Percentiles rank a stretch among this genome's conserved stretches.
phyloP scores from a whole-genome alignment of 2,797 vertebrate genomes.

The Sebastes aleutianus region DNA sequence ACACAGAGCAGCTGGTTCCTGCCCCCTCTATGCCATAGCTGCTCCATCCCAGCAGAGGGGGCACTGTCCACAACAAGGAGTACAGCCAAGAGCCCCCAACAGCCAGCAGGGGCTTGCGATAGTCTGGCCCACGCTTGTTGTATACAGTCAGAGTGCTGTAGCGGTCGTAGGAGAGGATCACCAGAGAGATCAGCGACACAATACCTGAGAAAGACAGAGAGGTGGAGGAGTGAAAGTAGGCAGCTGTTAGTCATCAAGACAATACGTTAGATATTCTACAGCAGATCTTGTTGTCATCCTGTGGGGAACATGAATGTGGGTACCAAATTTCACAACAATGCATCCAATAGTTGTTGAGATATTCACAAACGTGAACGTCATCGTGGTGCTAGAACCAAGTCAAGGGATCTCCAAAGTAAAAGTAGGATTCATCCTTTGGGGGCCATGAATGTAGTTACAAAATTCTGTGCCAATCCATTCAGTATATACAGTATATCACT shows the following conservation, averaged over 20 bases:
- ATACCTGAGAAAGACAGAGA: conserved; percentile 81
- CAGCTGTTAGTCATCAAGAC: neutral
- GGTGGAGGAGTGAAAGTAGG: neutral
- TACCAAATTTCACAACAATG: neutral
- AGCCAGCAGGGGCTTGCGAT: conserved; percentile 84
- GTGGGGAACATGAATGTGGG: neutral
- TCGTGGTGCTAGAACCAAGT: neutral
- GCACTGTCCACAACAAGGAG: conserved; percentile 89
- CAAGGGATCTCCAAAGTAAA: neutral
- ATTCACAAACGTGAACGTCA: neutral
- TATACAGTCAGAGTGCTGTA: conserved; percentile 89
- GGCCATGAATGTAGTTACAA: neutral
- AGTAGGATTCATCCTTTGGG: neutral
- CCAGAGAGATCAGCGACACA: conserved; percentile 89
- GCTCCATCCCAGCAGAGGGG: conserved; percentile 91
- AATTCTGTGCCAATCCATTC: neutral
- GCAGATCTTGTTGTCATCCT: neutral
- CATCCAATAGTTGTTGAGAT: neutral
- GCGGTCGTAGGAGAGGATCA: conserved; percentile 90
- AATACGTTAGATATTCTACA: neutral
- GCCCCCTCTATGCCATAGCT: conserved; percentile 88
- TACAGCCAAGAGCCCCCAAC: conserved; percentile 88
- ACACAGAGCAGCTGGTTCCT: conserved; percentile 89
- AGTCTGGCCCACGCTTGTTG: conserved; percentile 81
- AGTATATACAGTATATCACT: neutral